Percentiles rank a stretch among this genome's conserved stretches.
Conservation (phyloP, 1,140 invertebrate species). For the Ips nitidus region DNA sequence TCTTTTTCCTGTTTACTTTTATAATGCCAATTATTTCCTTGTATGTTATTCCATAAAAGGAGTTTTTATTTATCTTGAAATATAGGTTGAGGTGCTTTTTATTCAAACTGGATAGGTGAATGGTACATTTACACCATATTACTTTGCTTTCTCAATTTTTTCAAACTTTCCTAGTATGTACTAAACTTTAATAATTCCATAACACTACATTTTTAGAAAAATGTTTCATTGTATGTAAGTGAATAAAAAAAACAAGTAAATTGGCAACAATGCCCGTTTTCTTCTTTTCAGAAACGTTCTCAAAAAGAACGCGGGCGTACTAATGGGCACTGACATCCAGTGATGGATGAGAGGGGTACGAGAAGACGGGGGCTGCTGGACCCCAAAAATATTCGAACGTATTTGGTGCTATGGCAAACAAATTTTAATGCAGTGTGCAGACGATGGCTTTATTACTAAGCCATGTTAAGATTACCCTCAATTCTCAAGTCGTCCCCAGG, state of each 20-base stretch:
- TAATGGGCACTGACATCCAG: conserved; percentile 63
- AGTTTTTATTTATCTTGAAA: background rate
- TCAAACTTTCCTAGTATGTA: no score
- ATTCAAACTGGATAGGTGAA: no score
- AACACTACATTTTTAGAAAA: no score
- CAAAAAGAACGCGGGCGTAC: conserved; percentile 56
- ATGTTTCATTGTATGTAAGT: no score
- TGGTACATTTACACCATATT: no score
- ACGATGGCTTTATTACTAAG: conserved; percentile 6
- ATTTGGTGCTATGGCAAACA: conserved; percentile 18
- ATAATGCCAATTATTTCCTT: conserved; percentile 43
- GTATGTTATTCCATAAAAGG: conserved; percentile 29
- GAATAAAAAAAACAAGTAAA: background rate
- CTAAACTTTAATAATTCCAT: no score
- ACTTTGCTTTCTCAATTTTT: no score
- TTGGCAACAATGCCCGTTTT: conserved; percentile 26
- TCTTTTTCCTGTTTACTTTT: conserved; percentile 33
- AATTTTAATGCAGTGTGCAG: conserved; percentile 11
- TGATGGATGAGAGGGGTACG: conserved; percentile 58
- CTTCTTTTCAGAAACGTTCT: conserved; percentile 26
- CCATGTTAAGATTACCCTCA: background rate
- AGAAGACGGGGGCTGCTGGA: conserved; percentile 14
- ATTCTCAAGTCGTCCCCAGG: background rate
- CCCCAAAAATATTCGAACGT: conserved; percentile 25
- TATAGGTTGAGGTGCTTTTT: background rate